These are phyloP conservation scores for Mormyrus hasselquistii DNA, from an alignment of 2,797 vertebrate genomes.

Conservation along the genomic window DNA sequence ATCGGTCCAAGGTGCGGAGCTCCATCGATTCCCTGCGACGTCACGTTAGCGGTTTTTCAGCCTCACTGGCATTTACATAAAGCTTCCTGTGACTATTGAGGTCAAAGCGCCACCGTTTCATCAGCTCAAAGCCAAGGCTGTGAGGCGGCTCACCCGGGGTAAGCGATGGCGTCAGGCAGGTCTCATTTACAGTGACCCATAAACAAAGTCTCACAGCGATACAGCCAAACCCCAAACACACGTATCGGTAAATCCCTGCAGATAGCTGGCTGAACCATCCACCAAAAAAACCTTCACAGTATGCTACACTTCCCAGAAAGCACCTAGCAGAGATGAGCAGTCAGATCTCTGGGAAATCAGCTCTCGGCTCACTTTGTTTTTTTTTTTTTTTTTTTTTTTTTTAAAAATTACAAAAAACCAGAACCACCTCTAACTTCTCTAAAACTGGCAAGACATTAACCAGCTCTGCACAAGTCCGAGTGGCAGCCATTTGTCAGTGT, in stretches of 20 bases:
- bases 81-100: neutral
- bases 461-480: neutral
- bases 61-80: neutral
- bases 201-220: neutral
- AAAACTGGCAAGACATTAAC: neutral
- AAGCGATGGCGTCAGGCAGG: neutral
- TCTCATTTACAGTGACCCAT: neutral
- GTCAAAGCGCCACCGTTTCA: neutral
- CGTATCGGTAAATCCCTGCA: neutral
- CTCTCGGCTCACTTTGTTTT: neutral
- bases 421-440: neutral
- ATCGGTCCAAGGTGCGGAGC: neutral
- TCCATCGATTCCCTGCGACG: neutral
- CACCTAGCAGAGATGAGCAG: neutral
- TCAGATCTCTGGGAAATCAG: neutral
- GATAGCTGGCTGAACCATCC: neutral
- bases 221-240: neutral
- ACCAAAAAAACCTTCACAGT: neutral
- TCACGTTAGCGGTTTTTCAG: neutral
- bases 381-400: neutral
- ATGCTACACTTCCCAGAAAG: neutral
- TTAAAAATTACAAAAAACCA: neutral
- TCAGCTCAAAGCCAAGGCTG: neutral
- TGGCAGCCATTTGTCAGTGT: neutral
- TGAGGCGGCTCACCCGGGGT: neutral